Evolutionary conservation across 2,888 invertebrate species (phyloP).

Genomic region (Cylloceria caligata): DNA sequence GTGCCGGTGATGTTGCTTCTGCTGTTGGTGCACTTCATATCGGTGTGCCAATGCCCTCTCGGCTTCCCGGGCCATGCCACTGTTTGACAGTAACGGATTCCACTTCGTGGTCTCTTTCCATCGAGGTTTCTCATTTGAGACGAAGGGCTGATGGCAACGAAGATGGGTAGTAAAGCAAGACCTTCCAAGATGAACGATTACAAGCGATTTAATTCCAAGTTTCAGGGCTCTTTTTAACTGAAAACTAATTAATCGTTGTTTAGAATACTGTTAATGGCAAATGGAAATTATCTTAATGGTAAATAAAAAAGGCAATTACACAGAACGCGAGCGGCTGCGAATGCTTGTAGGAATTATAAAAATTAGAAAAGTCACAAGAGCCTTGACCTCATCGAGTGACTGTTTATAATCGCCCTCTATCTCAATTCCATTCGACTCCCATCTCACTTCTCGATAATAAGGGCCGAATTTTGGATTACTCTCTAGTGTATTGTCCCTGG

Average conservation of each 20-base stretch:
- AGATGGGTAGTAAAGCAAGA: slow-evolving; percentile 10
- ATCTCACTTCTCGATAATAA: slow-evolving; percentile 55
- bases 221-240: neutral
- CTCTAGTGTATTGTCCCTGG: slow-evolving; percentile 43
- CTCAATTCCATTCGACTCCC: slow-evolving; percentile 8
- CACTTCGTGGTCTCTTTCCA: slow-evolving; percentile 46
- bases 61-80: slow-evolving; percentile 75
- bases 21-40: slow-evolving; percentile 39
- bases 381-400: slow-evolving; percentile 45
- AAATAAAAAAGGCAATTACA: too few relatives aligned
- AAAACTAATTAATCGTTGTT: neutral
- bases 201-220: slow-evolving; percentile 19
- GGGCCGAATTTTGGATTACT: slow-evolving; percentile 60
- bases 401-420: slow-evolving; percentile 35
- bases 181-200: slow-evolving; percentile 33
- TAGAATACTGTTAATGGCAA: neutral
- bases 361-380: slow-evolving; percentile 33
- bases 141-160: slow-evolving; percentile 19
- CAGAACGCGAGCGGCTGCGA: too few relatives aligned
- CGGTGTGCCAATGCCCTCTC: slow-evolving; percentile 40
- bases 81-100: slow-evolving; percentile 84
- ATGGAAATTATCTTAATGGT: too few relatives aligned
- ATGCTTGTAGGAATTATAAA: slow-evolving; percentile 47
- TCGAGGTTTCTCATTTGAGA: slow-evolving; percentile 12
- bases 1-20: slow-evolving; percentile 16